phyloP scores from a whole-genome alignment of 23 tunicate genomes.

The Trididemnum nubilum region DNA sequence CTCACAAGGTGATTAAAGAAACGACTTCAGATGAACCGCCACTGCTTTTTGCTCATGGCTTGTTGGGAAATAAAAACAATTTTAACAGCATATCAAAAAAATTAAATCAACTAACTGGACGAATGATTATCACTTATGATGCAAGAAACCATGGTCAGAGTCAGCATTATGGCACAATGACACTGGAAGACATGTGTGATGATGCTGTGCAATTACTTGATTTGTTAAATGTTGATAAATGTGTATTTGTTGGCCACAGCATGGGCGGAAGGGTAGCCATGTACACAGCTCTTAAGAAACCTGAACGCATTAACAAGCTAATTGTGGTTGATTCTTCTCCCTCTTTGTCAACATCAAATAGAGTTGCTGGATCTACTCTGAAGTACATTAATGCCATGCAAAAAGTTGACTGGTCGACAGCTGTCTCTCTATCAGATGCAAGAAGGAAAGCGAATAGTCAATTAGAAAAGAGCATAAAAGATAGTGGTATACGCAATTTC shows the following conservation, averaged over 20 bases:
- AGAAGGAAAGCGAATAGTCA: conserved; percentile 55
- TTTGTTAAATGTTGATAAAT: conserved; percentile 37
- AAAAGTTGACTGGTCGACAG: conserved; percentile 21
- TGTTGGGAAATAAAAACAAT: conserved; percentile 84
- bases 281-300: conserved; percentile 74
- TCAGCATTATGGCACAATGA: conserved; percentile 59
- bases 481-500: too few relatives aligned
- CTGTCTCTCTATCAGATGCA: conserved; percentile 40
- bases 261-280: conserved; percentile 88
- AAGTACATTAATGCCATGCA: conserved; percentile 76
- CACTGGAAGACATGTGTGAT: conserved; percentile 43
- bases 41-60: conserved; percentile 75
- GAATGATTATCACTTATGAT: conserved; percentile 78
- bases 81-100: conserved; percentile 60
- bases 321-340: conserved; percentile 84
- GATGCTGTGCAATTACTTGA: conserved; percentile 63
- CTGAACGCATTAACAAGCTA: conserved; percentile 54
- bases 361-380: not conserved
- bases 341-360: conserved; percentile 6
- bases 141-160: conserved; percentile 90
- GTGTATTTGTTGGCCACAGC: conserved; percentile 85
- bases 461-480: conserved; percentile 34
- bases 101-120: conserved; percentile 26
- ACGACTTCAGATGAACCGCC: conserved; percentile 39
- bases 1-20: conserved; percentile 2